Percentiles rank a stretch among this genome's conserved stretches.
Evolutionary conservation across 2,888 invertebrate genomes (phyloP).

Genomic region (Spodoptera exigua): DNA sequence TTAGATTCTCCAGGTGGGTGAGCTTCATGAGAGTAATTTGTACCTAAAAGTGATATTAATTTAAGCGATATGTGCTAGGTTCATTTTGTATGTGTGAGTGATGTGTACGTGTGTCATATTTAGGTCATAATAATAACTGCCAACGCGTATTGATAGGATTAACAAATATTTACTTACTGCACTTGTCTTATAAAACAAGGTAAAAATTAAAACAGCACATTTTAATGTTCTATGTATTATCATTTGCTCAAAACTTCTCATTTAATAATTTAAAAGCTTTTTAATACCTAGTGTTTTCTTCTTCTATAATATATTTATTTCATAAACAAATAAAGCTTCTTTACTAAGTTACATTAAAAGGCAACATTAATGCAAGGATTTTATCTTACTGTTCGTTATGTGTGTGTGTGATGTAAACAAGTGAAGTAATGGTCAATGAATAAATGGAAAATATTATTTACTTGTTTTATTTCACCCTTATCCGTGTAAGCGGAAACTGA

Average conservation of each 20-base stretch:
- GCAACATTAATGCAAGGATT: constrained; percentile 51
- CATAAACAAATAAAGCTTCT: constrained; percentile 30
- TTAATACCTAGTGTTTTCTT: constrained; percentile 43
- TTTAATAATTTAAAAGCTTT: constrained; percentile 56
- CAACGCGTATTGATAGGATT: constrained; percentile 69
- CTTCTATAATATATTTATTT: constrained; percentile 21
- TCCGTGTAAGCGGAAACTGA: constrained; percentile 8
- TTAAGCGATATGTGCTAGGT: constrained; percentile 83
- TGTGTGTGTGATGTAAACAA: constrained; percentile 61
- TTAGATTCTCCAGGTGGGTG: constrained; percentile 53
- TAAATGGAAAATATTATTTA: constrained; percentile 62
- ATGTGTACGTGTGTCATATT: constrained; percentile 59
- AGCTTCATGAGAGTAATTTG: constrained; percentile 63
- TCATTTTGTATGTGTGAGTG: constrained; percentile 80
- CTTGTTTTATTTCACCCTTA: constrained; percentile 45
- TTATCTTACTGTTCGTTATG: constrained; percentile 50
- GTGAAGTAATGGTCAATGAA: constrained; percentile 64
- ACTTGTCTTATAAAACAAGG: constrained; percentile 52
- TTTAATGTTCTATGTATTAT: constrained; percentile 60
- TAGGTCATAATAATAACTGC: constrained; percentile 67
- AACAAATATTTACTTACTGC: constrained; percentile 66
- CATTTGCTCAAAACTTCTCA: constrained; percentile 75
- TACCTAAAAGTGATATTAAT: constrained; percentile 88
- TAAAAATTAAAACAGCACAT: constrained; percentile 60
- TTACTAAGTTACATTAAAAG: constrained; percentile 31